phyloP scores from a whole-genome alignment of 2,888 invertebrate species.

The Acrocera orbiculus region DNA sequence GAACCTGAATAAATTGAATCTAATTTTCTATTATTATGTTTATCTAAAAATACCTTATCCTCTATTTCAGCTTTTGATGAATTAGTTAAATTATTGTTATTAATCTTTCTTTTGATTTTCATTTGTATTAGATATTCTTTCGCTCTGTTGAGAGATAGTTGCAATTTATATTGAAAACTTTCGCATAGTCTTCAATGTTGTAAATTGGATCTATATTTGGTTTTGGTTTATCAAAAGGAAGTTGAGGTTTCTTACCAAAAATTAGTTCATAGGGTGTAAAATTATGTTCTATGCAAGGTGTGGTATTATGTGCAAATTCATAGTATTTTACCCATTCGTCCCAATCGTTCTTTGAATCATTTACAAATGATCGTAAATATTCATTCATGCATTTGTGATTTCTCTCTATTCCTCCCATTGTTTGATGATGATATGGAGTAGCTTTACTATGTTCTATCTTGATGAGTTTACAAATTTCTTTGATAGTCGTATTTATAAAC shows the following conservation, averaged over 20 bases:
- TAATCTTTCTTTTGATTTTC: too few species aligned
- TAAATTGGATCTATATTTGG: not conserved
- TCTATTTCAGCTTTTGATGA: too few species aligned
- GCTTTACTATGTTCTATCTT: constrained; percentile 5
- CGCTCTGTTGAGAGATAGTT: too few species aligned
- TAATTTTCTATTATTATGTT: too few species aligned
- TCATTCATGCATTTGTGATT: constrained; percentile 10
- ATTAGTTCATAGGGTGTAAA: constrained; percentile 9
- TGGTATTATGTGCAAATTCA: constrained; percentile 7
- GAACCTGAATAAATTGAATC: too few species aligned
- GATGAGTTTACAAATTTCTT: constrained; percentile 2
- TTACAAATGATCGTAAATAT: constrained; percentile 7
- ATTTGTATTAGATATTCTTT: too few species aligned
- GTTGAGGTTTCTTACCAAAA: constrained; percentile 9
- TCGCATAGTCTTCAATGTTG: not conserved
- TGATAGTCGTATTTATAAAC: constrained; percentile 5
- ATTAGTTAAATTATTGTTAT: too few species aligned
- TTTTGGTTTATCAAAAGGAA: not conserved
- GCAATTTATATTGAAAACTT: too few species aligned
- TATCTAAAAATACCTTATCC: too few species aligned
- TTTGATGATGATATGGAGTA: constrained; percentile 5
- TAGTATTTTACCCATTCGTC: constrained; percentile 4
- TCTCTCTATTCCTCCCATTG: constrained; percentile 7
- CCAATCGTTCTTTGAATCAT: constrained; percentile 7
- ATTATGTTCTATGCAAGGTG: constrained; percentile 5